These are phyloP conservation scores for Penaeus chinensis DNA, from an alignment of 1,140 invertebrate species.

Conservation along the genomic window DNA sequence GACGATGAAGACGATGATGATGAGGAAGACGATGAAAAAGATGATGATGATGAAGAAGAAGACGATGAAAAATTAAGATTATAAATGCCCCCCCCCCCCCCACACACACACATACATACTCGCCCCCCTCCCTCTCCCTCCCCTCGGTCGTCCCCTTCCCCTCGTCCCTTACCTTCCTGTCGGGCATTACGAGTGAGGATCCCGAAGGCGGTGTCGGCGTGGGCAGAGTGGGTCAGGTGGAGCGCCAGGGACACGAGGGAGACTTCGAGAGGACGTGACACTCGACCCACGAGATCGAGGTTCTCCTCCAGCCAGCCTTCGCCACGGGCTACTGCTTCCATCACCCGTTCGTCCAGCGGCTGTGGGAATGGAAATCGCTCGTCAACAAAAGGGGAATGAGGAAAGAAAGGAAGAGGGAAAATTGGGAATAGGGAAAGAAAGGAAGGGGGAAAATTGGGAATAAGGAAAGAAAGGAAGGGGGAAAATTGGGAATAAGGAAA, in stretches of 20 bases:
- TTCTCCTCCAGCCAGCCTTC: slow-evolving; percentile 84
- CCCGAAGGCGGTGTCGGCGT: slow-evolving; percentile 84
- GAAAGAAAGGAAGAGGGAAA: neutral
- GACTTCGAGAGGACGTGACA: slow-evolving; percentile 83
- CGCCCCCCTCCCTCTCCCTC: slow-evolving; percentile 61
- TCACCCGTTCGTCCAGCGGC: slow-evolving; percentile 60
- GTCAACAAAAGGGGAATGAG: neutral
- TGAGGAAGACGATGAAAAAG: no score
- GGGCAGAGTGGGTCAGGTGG: slow-evolving; percentile 80
- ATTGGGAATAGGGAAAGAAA: neutral
- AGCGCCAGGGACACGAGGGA: slow-evolving; percentile 90
- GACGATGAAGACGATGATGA: no score
- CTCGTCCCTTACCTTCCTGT: slow-evolving; percentile 72
- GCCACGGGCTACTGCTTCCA: slow-evolving; percentile 75
- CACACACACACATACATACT: no score
- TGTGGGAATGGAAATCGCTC: neutral
- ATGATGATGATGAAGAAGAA: no score
- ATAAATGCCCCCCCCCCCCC: no score
- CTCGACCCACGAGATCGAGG: slow-evolving; percentile 78
- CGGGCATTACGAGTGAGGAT: slow-evolving; percentile 76
- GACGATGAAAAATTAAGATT: no score
- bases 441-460: neutral
- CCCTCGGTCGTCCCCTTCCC: no score
- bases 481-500: no score
- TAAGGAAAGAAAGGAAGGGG: no score